These are phyloP conservation scores for Cephus spinipes DNA, from an alignment of 2,888 invertebrate genomes.

Conservation along the genomic window DNA sequence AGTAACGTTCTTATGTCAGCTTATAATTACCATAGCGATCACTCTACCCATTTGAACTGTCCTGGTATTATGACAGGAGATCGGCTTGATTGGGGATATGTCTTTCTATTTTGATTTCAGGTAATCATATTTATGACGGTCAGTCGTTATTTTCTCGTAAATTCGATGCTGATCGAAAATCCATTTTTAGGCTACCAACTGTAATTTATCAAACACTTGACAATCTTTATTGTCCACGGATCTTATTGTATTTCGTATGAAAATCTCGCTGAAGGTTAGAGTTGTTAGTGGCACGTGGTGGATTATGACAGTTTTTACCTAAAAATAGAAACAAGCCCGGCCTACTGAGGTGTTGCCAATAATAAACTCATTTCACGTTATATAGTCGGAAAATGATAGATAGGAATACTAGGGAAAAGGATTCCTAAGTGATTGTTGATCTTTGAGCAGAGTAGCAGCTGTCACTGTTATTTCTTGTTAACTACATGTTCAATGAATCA, in stretches of 20 bases:
- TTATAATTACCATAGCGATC: no score
- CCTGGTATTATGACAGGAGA: no score
- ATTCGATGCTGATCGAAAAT: neutral
- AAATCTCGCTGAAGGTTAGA: neutral
- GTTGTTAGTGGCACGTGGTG: neutral
- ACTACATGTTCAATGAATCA: neutral
- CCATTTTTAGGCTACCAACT: neutral
- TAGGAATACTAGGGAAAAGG: neutral
- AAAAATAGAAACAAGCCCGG: conserved; percentile 29
- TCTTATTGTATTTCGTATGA: neutral
- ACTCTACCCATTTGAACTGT: no score
- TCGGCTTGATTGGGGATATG: no score
- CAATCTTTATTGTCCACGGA: neutral
- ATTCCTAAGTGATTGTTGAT: neutral
- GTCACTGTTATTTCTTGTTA: neutral
- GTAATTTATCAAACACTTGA: neutral
- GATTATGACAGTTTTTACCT: conserved; percentile 4
- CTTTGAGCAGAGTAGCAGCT: neutral
- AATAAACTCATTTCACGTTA: conserved; percentile 27
- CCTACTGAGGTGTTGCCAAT: conserved; percentile 29
- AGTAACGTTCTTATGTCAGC: no score
- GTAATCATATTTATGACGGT: neutral
- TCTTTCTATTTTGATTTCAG: neutral
- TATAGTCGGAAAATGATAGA: neutral
- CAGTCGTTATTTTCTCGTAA: neutral